These are phyloP conservation scores for Melanerpes formicivorus DNA, from an alignment of 2,113 vertebrate genomes.

Conservation along the genomic window DNA sequence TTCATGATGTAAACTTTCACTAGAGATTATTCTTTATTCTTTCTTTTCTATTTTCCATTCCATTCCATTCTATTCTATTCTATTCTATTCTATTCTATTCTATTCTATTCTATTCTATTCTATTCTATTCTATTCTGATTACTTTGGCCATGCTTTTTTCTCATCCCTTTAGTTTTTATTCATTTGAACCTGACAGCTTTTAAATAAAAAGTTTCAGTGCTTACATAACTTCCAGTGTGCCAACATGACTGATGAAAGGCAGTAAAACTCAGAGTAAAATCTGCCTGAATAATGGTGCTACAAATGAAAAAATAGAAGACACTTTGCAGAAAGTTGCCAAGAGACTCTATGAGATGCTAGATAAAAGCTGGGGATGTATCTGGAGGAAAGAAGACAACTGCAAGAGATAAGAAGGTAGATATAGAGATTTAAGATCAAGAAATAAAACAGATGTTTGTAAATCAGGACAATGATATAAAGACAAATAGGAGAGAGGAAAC, in stretches of 20 bases:
- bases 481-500: conserved; percentile 22
- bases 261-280: neutral
- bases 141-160: neutral
- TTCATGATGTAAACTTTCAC: neutral
- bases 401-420: conserved; percentile 32
- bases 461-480: conserved; percentile 2
- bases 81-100: too few relatives aligned
- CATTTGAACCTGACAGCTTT: neutral
- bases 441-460: conserved; percentile 44
- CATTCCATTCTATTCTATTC: too few relatives aligned
- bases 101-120: neutral
- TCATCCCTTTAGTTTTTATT: neutral
- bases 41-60: too few relatives aligned
- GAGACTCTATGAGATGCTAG: conserved; percentile 27
- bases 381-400: conserved; percentile 39
- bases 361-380: conserved; percentile 31
- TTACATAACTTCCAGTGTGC: neutral
- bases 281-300: neutral
- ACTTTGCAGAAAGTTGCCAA: conserved; percentile 48
- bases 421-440: conserved; percentile 6
- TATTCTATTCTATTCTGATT: neutral
- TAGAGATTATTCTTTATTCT: neutral
- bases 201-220: neutral
- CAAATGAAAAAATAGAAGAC: conserved; percentile 26
- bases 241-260: neutral